Evolutionary conservation across 1,140 invertebrate genomes (phyloP).

Genomic region (Helicoverpa armigera): DNA sequence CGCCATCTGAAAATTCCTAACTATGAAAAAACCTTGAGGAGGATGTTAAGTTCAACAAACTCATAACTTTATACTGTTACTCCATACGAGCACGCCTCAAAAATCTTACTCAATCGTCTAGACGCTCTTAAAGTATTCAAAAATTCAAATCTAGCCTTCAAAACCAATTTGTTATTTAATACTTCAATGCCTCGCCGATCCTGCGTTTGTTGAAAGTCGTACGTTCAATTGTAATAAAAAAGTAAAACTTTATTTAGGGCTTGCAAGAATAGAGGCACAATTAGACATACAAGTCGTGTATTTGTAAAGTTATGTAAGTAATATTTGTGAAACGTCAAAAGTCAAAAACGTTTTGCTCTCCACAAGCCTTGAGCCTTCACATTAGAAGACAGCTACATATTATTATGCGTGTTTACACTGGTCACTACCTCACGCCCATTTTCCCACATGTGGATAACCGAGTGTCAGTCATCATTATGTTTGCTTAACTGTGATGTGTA

Average conservation of each 20-base stretch:
- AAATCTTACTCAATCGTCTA: slow-evolving; percentile 17
- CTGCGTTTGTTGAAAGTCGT: background rate
- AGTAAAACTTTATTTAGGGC: background rate
- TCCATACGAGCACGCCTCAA: background rate
- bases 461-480: slow-evolving; percentile 13
- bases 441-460: slow-evolving; percentile 9
- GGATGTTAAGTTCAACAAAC: background rate
- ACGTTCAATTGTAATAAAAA: background rate
- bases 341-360: slow-evolving; percentile 10
- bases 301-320: slow-evolving; percentile 6
- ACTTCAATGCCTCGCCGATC: background rate
- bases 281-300: background rate
- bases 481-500: slow-evolving; percentile 16
- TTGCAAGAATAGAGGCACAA: slow-evolving; percentile 4
- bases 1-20: too few species aligned
- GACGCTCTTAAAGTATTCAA: background rate
- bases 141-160: slow-evolving; percentile 32
- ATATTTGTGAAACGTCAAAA: background rate
- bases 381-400: slow-evolving; percentile 31
- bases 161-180: slow-evolving; percentile 4
- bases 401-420: slow-evolving; percentile 1
- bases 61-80: slow-evolving; percentile 10
- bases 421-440: slow-evolving; percentile 22
- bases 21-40: too few species aligned
- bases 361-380: slow-evolving; percentile 3